phyloP scores from a whole-genome alignment of 2,888 invertebrate species.

The Salpingus planirostris region DNA sequence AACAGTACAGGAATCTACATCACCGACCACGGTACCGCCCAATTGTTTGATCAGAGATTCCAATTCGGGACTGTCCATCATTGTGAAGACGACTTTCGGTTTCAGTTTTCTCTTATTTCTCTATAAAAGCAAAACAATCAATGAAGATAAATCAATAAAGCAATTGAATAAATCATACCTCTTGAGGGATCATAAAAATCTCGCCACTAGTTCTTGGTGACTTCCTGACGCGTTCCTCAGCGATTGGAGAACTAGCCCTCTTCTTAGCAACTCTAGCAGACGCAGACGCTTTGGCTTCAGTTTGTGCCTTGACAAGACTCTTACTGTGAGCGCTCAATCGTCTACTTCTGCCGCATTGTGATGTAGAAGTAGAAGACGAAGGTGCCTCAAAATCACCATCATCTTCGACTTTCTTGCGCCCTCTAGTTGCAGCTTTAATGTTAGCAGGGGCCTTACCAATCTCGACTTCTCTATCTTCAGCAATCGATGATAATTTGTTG shows the following conservation, averaged over 20 bases:
- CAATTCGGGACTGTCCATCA: constrained; percentile 35
- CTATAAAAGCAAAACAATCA: constrained; percentile 22
- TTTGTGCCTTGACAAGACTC: constrained; percentile 1
- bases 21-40: constrained; percentile 47
- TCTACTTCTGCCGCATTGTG: constrained; percentile 1
- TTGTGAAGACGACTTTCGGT: constrained; percentile 39
- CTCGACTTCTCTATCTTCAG: too few species aligned
- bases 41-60: constrained; percentile 31
- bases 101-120: constrained; percentile 27
- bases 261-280: too few species aligned
- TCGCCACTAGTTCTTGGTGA: too few species aligned
- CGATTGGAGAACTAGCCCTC: too few species aligned
- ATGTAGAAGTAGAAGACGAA: constrained; percentile 2
- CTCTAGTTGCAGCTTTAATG: too few species aligned
- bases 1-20: constrained; percentile 43
- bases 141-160: neutral
- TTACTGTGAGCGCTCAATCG: constrained; percentile 8
- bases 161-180: too few species aligned
- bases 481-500: too few species aligned
- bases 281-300: neutral
- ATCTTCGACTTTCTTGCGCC: constrained; percentile 4
- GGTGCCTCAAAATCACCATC: constrained; percentile 2
- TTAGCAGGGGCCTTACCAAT: too few species aligned
- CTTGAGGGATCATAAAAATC: too few species aligned
- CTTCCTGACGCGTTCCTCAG: too few species aligned